phyloP scores from a whole-genome alignment of 1,140 invertebrate genomes.

The Hycleus phaleratus region DNA sequence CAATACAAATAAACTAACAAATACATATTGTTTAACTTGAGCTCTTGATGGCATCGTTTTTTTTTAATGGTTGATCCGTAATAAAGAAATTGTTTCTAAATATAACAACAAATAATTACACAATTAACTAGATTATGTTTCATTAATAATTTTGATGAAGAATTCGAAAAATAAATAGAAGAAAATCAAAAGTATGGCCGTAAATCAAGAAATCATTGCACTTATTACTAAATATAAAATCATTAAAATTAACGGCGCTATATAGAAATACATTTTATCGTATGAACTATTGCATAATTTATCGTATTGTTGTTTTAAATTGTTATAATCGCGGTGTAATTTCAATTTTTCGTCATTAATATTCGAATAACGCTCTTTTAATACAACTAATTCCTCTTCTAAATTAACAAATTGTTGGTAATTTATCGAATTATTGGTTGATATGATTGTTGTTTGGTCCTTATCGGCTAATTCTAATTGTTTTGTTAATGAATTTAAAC shows the following conservation, averaged over 20 bases:
- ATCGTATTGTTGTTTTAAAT: constrained; percentile 32
- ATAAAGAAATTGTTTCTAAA: too few relatives aligned
- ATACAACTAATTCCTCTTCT: constrained; percentile 45
- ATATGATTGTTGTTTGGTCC: constrained; percentile 5
- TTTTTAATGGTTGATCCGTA: too few relatives aligned
- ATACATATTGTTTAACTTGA: too few relatives aligned
- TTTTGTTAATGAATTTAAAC: constrained; percentile 8
- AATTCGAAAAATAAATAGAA: constrained; percentile 38
- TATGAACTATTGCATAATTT: constrained; percentile 32
- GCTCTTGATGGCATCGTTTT: too few relatives aligned
- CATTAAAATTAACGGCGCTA: constrained; percentile 36
- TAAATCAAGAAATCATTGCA: constrained; percentile 40
- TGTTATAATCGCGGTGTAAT: constrained; percentile 39
- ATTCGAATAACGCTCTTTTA: constrained; percentile 46
- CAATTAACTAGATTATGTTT: constrained; percentile 16
- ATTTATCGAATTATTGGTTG: constrained; percentile 12
- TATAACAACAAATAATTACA: not conserved
- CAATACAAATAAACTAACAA: too few relatives aligned
- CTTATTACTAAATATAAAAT: constrained; percentile 37
- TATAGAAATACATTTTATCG: constrained; percentile 38
- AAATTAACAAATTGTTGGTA: constrained; percentile 30
- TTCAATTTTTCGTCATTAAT: constrained; percentile 44
- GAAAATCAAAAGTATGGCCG: constrained; percentile 35
- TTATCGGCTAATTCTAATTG: constrained; percentile 6
- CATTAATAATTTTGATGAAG: constrained; percentile 36